Evolutionary conservation across 2,888 invertebrate genomes (phyloP).

Genomic region (Reticulitermes lucifugus): DNA sequence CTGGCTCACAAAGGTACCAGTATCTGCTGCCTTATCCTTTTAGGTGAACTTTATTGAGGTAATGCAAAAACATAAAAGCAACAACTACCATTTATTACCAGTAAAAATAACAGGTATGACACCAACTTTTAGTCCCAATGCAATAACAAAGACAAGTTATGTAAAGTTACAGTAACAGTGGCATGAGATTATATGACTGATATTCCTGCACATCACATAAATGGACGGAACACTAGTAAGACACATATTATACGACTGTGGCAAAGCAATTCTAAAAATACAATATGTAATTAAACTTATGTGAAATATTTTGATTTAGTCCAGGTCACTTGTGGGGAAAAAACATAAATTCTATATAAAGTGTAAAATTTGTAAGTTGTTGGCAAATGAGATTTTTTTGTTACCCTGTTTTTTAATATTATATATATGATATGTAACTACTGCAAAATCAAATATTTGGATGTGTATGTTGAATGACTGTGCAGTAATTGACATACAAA

Average conservation of each 20-base stretch:
- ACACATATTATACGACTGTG: neutral
- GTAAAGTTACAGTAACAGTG: no score
- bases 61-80: no score
- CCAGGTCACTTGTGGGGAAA: neutral
- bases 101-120: no score
- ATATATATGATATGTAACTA: neutral
- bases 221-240: neutral
- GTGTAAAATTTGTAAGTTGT: neutral
- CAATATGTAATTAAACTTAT: neutral
- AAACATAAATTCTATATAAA: neutral
- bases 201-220: neutral
- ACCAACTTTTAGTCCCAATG: no score
- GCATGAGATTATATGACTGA: no score
- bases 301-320: neutral
- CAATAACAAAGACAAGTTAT: no score
- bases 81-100: no score
- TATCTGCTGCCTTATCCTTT: no score
- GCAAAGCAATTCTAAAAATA: conserved; percentile 1
- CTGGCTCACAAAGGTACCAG: no score
- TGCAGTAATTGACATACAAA: neutral
- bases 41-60: no score
- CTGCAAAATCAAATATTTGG: neutral
- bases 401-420: neutral
- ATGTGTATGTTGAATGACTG: neutral
- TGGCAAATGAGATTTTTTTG: neutral